phyloP scores from a whole-genome alignment of 2,113 vertebrate species.

The Verasper variegatus region DNA sequence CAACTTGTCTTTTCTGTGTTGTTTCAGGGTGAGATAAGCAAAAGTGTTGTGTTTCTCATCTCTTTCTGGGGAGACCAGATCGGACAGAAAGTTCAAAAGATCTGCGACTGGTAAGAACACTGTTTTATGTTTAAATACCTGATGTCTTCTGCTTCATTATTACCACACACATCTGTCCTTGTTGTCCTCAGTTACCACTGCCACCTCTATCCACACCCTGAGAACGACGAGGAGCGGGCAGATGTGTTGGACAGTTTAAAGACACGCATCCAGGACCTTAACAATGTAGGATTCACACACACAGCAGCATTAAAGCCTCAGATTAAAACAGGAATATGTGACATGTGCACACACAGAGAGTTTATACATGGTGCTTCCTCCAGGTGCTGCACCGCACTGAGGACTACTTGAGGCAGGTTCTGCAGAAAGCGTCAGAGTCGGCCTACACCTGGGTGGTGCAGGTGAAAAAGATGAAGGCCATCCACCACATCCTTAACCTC shows the following conservation, averaged over 20 bases:
- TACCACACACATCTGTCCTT: not conserved
- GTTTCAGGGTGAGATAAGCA: slow-evolving; percentile 89
- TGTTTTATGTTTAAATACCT: not conserved
- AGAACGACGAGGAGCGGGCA: slow-evolving; percentile 86
- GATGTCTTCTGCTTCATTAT: not conserved
- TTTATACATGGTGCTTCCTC: not conserved
- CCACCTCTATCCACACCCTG: slow-evolving; percentile 94
- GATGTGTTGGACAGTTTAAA: slow-evolving; percentile 90
- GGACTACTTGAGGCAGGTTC: slow-evolving; percentile 93
- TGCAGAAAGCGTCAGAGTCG: slow-evolving; percentile 92
- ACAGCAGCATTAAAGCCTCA: not conserved
- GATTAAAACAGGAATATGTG: not conserved
- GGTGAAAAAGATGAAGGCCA: slow-evolving; percentile 98
- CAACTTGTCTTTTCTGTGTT: slow-evolving; percentile 5
- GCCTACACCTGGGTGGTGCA: slow-evolving; percentile 90
- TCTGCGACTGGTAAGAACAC: slow-evolving; percentile 93
- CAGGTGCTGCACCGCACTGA: slow-evolving; percentile 96
- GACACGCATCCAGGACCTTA: slow-evolving; percentile 92
- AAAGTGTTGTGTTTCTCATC: slow-evolving; percentile 93
- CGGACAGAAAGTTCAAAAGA: slow-evolving; percentile 97
- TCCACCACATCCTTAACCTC: slow-evolving; percentile 96
- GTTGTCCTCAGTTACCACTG: slow-evolving; percentile 90
- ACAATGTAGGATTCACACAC: slow-evolving; percentile 82
- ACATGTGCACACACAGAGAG: not conserved
- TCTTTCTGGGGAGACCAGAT: slow-evolving; percentile 99